These are phyloP conservation scores for Argynnis bischoffii DNA, from an alignment of 2,888 invertebrate genomes.

Conservation along the genomic window DNA sequence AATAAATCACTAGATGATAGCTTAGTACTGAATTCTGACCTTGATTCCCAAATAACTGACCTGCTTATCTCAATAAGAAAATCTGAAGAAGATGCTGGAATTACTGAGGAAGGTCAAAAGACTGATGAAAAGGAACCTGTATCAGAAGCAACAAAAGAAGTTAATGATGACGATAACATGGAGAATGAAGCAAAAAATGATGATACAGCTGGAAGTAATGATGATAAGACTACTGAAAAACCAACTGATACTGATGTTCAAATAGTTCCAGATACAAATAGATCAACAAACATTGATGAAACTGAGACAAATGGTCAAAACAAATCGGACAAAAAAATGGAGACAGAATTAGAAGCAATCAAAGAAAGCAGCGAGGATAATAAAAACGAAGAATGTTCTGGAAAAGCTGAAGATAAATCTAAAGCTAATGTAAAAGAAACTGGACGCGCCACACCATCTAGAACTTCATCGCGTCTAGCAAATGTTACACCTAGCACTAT, in stretches of 20 bases:
- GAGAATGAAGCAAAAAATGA: slow-evolving; percentile 12
- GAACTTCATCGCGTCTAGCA: slow-evolving; percentile 53
- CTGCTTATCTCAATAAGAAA: slow-evolving; percentile 55
- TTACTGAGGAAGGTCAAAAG: not conserved
- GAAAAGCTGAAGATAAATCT: slow-evolving; percentile 26
- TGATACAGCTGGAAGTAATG: not conserved
- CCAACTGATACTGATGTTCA: too few relatives aligned
- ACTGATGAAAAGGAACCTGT: slow-evolving; percentile 1
- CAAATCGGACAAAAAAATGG: not conserved
- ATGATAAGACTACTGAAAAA: too few relatives aligned
- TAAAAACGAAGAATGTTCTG: slow-evolving; percentile 19
- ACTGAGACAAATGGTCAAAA: too few relatives aligned
- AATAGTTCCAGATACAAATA: too few relatives aligned
- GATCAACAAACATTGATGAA: too few relatives aligned
- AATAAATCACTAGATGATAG: slow-evolving; percentile 28
- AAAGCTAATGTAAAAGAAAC: slow-evolving; percentile 40
- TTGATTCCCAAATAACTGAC: slow-evolving; percentile 60
- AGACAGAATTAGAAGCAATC: slow-evolving; percentile 7
- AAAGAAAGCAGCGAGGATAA: slow-evolving; percentile 23
- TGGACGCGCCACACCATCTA: slow-evolving; percentile 51
- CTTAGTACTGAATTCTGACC: slow-evolving; percentile 26
- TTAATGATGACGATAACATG: slow-evolving; percentile 19
- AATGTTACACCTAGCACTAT: slow-evolving; percentile 55
- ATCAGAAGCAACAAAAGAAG: slow-evolving; percentile 1
- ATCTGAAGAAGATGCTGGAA: slow-evolving; percentile 14